A percentile compares a stretch with the other conserved stretches of the same genome.
phyloP scores from a whole-genome alignment of 2,113 vertebrate species.

The Sorex araneus region DNA sequence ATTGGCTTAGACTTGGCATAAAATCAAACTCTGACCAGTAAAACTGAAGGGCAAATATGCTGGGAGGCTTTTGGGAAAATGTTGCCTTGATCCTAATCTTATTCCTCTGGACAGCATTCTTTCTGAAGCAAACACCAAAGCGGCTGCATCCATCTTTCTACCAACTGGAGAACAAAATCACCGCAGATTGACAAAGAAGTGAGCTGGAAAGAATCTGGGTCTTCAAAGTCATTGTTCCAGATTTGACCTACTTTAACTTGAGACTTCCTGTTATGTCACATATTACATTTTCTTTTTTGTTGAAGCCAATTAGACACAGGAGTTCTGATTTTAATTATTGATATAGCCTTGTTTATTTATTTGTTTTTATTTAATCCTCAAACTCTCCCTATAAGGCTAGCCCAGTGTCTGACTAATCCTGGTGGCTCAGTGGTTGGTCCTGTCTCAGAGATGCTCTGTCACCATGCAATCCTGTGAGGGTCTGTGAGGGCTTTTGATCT shows the following conservation, averaged over 20 bases:
- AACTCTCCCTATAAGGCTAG: neutral
- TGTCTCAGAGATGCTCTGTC: neutral
- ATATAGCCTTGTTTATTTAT: neutral
- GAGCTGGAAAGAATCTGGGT: neutral
- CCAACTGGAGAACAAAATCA: neutral
- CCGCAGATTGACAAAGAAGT: neutral
- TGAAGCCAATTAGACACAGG: neutral
- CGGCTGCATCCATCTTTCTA: neutral
- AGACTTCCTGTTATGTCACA: neutral
- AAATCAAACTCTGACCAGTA: neutral
- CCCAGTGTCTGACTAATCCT: neutral
- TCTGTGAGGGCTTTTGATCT: neutral
- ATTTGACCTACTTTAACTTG: neutral
- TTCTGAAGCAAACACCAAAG: neutral
- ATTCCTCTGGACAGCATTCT: neutral
- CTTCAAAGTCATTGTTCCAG: neutral
- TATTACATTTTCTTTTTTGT: neutral
- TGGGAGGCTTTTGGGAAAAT: neutral
- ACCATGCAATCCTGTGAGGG: neutral
- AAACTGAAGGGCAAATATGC: neutral
- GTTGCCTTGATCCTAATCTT: neutral
- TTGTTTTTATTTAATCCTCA: slow-evolving; percentile 42
- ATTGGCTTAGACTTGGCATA: neutral
- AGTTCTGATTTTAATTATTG: neutral
- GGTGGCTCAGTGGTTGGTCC: neutral